Conservation (phyloP, 2,797 vertebrate genomes). For the Myoxocephalus aenaeus region DNA sequence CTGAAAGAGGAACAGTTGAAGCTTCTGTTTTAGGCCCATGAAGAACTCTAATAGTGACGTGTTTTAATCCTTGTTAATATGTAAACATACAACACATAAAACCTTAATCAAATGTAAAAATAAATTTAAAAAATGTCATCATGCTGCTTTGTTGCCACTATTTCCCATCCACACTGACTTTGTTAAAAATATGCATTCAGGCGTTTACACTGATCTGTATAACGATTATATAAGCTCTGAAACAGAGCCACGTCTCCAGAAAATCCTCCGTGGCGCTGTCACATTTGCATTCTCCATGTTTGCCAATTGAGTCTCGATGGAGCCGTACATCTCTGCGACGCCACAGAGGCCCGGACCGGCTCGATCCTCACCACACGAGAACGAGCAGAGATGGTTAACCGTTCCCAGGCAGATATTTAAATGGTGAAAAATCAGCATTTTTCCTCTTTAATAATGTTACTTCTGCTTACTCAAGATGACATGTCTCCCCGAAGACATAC, state of each 20-base stretch:
- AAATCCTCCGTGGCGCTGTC: conserved; percentile 49
- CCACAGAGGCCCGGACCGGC: conserved; percentile 22
- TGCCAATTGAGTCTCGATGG: conserved; percentile 41
- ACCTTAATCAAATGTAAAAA: background rate
- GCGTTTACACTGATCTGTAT: conserved; percentile 39
- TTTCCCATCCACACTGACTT: conserved; percentile 13
- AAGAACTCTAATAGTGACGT: background rate
- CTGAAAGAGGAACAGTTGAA: too few relatives aligned
- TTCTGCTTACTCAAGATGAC: conserved; percentile 52
- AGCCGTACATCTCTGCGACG: conserved; percentile 40
- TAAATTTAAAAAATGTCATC: background rate
- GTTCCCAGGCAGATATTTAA: conserved; percentile 35
- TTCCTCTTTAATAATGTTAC: conserved; percentile 32
- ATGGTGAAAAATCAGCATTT: conserved; percentile 31
- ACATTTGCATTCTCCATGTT: conserved; percentile 42
- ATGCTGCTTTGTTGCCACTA: conserved; percentile 30
- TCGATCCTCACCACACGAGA: conserved; percentile 2
- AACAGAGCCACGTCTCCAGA: conserved; percentile 45
- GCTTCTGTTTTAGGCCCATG: background rate
- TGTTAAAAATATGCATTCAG: conserved; percentile 35
- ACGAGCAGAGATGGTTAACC: conserved; percentile 17
- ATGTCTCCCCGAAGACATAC: conserved; percentile 52
- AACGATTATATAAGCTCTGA: conserved; percentile 54
- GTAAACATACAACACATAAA: background rate
- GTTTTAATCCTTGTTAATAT: background rate